Evolutionary conservation across 92 coral and sea anemone species (phyloP).

Genomic region (Epizoanthus scotinus): DNA sequence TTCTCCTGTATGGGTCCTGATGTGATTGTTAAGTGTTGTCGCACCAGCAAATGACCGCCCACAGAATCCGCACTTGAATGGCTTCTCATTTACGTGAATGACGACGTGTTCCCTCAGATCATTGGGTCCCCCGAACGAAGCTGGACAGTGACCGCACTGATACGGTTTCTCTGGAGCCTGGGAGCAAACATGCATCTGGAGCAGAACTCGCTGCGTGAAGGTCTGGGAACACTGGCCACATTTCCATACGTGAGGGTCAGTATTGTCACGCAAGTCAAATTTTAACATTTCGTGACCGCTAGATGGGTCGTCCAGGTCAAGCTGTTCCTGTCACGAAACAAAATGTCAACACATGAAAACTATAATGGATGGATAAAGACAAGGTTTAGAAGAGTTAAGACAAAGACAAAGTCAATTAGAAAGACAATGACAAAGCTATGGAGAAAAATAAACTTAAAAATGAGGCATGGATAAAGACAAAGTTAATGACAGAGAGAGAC

Average conservation of each 20-base stretch:
- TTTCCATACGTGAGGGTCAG: slow-evolving; percentile 84
- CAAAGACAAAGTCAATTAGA: neutral
- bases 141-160: slow-evolving; percentile 98
- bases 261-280: slow-evolving; percentile 59
- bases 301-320: slow-evolving; percentile 46
- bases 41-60: slow-evolving; percentile 99
- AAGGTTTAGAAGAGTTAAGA: neutral
- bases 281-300: slow-evolving; percentile 32
- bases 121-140: slow-evolving; percentile 84
- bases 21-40: slow-evolving; percentile 95
- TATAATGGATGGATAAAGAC: neutral
- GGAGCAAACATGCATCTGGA: slow-evolving; percentile 97
- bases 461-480: no score
- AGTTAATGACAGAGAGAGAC: no score
- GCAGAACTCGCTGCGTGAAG: slow-evolving; percentile 88
- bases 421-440: neutral
- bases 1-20: slow-evolving; percentile 97
- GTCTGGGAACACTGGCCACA: slow-evolving; percentile 96
- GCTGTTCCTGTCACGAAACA: slow-evolving; percentile 41
- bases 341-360: neutral
- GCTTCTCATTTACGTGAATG: slow-evolving; percentile 95
- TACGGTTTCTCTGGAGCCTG: slow-evolving; percentile 90
- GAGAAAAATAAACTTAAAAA: no score
- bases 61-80: slow-evolving; percentile 98
- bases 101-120: slow-evolving; percentile 96